These are phyloP conservation scores for Desoria tigrina DNA, from an alignment of 2,888 invertebrate species.

Conservation along the genomic window DNA sequence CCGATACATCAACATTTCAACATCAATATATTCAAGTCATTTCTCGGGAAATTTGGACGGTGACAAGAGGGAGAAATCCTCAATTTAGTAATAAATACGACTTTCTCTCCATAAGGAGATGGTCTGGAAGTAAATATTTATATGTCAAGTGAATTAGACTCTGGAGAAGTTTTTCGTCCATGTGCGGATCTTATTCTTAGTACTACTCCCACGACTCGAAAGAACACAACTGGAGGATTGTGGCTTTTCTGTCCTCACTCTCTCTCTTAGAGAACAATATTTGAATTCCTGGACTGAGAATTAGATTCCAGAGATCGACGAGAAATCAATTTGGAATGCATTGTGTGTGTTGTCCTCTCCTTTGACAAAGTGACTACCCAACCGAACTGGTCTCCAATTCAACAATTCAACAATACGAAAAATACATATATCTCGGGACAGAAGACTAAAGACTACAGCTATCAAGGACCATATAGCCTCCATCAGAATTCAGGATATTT, in stretches of 20 bases:
- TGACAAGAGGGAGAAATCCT: background rate
- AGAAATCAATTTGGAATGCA: constrained; percentile 52
- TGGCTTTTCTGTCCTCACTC: too few relatives aligned
- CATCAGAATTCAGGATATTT: too few relatives aligned
- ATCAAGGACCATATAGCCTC: too few relatives aligned
- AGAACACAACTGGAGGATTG: too few relatives aligned
- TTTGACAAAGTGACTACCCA: constrained; percentile 43
- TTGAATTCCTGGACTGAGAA: constrained; percentile 49
- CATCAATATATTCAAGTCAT: background rate
- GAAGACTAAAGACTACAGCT: too few relatives aligned
- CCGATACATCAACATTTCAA: background rate
- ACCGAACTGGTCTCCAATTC: constrained; percentile 29
- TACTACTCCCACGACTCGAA: too few relatives aligned
- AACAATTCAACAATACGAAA: too few relatives aligned
- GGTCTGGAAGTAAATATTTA: too few relatives aligned
- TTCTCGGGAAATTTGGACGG: background rate
- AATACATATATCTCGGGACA: too few relatives aligned
- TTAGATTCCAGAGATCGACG: constrained; percentile 27
- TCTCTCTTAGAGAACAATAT: constrained; percentile 36
- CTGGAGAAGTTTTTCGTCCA: background rate
- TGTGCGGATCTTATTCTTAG: background rate
- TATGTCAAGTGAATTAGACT: constrained; percentile 15
- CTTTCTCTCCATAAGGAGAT: too few relatives aligned
- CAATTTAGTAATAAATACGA: constrained; percentile 10
- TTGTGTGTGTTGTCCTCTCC: constrained; percentile 44